Evolutionary conservation across 1,140 invertebrate genomes (phyloP).

Genomic region (Zaprionus vittiger): DNA sequence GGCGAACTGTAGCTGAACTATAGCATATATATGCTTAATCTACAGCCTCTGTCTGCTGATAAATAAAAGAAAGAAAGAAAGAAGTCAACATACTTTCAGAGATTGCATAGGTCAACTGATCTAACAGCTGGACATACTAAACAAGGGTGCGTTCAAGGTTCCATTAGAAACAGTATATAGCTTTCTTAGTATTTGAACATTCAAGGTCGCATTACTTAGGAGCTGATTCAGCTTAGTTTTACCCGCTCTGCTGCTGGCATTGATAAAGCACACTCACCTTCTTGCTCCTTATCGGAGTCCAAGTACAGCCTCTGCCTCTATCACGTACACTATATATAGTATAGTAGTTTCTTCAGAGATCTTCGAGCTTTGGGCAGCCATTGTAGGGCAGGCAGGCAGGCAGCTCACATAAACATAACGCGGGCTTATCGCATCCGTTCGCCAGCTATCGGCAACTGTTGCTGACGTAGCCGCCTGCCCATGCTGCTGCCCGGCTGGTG

Average conservation of each 20-base stretch:
- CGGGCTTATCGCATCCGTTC: conserved; percentile 39
- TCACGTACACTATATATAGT: neutral
- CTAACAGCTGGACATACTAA: neutral
- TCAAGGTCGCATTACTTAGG: neutral
- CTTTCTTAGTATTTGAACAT: neutral
- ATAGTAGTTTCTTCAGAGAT: neutral
- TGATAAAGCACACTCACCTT: neutral
- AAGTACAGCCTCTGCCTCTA: conserved; percentile 16
- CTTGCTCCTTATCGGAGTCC: neutral
- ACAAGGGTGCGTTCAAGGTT: neutral
- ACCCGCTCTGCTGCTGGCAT: neutral
- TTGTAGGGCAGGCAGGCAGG: conserved; percentile 12
- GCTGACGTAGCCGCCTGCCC: neutral
- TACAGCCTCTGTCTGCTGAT: neutral
- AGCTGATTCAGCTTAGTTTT: neutral
- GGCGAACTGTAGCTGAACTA: neutral
- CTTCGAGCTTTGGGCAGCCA: neutral
- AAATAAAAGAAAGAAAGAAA: neutral
- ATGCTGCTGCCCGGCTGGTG: neutral
- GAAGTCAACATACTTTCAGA: neutral
- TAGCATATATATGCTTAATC: neutral
- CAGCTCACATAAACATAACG: conserved; percentile 3
- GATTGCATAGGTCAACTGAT: neutral
- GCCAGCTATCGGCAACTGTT: conserved; percentile 15
- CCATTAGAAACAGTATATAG: no score